phyloP scores from a whole-genome alignment of 2,113 vertebrate genomes.

The Nettapus auritus region DNA sequence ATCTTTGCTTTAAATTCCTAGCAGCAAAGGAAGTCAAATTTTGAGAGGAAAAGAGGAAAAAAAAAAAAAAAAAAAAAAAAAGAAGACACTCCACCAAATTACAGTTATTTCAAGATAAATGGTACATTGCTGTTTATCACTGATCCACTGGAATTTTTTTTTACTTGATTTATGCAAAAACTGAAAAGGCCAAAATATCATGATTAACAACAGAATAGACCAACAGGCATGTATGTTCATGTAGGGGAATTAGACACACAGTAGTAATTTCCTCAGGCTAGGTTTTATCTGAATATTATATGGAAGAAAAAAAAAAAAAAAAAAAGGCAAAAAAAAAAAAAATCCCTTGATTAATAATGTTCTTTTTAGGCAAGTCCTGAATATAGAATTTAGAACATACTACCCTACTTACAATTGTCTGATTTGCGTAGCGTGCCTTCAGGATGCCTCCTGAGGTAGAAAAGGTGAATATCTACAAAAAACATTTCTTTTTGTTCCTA shows the following conservation, averaged over 20 bases:
- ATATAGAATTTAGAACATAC: neutral
- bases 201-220: neutral
- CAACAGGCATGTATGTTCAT: neutral
- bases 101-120: conserved; percentile 10
- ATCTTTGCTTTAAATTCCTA: neutral
- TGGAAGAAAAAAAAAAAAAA: neutral
- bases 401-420: conserved; percentile 21
- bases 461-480: neutral
- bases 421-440: conserved; percentile 40
- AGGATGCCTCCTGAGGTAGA: neutral
- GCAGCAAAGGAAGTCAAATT: neutral
- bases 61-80: neutral
- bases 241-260: neutral
- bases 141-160: neutral
- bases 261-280: conserved; percentile 16
- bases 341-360: conserved; percentile 28
- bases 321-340: no score
- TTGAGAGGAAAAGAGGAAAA: neutral
- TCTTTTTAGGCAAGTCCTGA: neutral
- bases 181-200: neutral
- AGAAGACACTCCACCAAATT: neutral
- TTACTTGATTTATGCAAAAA: conserved; percentile 16
- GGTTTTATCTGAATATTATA: conserved; percentile 18
- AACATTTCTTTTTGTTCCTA: neutral
- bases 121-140: neutral